Evolutionary conservation across 2,888 invertebrate species (phyloP), one percentile per base, ranked within the genome.

Genomic region (Melieria picta): DNA sequence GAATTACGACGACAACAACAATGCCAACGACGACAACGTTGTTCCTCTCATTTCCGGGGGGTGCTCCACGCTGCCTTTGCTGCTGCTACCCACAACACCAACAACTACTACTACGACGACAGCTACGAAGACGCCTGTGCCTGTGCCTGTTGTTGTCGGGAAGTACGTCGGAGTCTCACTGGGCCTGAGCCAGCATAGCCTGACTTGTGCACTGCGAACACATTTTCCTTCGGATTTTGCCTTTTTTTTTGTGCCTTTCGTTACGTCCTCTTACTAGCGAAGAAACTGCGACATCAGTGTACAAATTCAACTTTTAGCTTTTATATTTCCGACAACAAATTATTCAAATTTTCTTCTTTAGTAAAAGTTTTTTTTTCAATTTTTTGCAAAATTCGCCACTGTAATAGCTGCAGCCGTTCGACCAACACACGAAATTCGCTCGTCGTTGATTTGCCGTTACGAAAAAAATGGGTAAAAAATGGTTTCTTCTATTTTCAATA

Each of bases 41-140:
- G 48, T 48, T 69, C 72, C 75, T 78, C 80, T 83, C 83, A 82
- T 83, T 82, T 82, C 81, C 81, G 83, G 81, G 30, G 83, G 82
- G 82, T 81, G 80, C 77, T 76, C 72, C 48, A 48, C 69, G 45
- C 65, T 72, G 66, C 60, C n/a, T 3, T 42, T 45, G n/a, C 45
- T 30, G 30, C 30, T 30, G 30, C 30, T 30, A 30, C 30, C 30
- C 30, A 30, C 30, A 30, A 30, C 30, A 30, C 30, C 30, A 30
- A 30, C 30, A 30, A 30, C 30, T 30, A 30, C 9, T 52, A 5
- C n/a, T n/a, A 50, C 50, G 11, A 52, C n/a, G 13, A 52, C 52
- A 52, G 13, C 9, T n/a, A 7, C 9, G 9, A 52, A 6, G 6
- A 52, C 52, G 52, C 5, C 52, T 52, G 11, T 52, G 11, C 52